Base-by-base conservation (phyloP, 1,140 invertebrate genomes). In the Drosophila melanica region DNA sequence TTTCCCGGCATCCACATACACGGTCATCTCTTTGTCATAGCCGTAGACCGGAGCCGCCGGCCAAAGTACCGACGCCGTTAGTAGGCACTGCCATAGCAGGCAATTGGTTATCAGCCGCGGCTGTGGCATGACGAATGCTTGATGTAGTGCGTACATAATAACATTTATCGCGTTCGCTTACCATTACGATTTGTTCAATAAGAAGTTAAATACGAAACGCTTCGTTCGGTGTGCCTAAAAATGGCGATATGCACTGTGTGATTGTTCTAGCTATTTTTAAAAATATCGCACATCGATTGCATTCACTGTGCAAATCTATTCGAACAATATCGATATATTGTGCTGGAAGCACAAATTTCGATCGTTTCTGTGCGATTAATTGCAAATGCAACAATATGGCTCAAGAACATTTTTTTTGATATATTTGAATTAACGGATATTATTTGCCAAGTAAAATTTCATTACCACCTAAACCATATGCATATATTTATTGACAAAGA, bases 21-120 rank as follows among this genome's bases (percentile, higher is more conserved):
- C 93, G 7, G 95, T 96, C 78, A 96, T 93, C 92, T 96, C 95
- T 75, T 93, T 94, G 85, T 94, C 94, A 70, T 92, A 93, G 14
- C 58, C 71, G 47, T 44, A 27, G 23, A 63, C 64, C 4, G 16
- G 4, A 10, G 12, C 6, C 18, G 48, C 20, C 11, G 77, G 48
- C 42, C 44, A 33, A 35, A 54, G 18, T 11, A 71, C 11, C 6
- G 74, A 37, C 9, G 41, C 54, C 12, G 33, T n/a, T 12, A 60
- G 8, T 8, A 30, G 12, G 10, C 54, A 42, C 41, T 55, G 47
- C 18, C 41, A 58, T 20, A 39, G 9, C 35, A 67, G 27, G 20
- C 12, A 37, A 33, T 54, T 39, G 3, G 2, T 23, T 35, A 47
- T 45, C 27, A 48, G 16, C 11, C 23, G 30, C 23, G 30, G 9